Conservation (phyloP, 2,113 vertebrate species). For the Macquaria ambigua region DNA sequence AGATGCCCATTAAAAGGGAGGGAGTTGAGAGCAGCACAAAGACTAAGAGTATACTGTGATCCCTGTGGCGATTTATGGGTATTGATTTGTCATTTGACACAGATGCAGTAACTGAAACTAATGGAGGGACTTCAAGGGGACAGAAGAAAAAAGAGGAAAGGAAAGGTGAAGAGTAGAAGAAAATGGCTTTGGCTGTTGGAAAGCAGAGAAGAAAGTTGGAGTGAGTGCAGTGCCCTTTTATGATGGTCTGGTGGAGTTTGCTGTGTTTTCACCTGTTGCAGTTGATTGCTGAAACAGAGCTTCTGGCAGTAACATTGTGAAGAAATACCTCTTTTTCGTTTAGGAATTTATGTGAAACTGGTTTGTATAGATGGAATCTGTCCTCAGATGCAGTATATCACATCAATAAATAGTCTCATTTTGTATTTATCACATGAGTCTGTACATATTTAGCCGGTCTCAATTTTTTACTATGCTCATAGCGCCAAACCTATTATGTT, state of each 20-base stretch:
- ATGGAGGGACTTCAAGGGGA: conserved; percentile 51
- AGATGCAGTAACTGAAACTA: conserved; percentile 65
- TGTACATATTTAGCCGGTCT: not conserved
- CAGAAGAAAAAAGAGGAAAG: conserved; percentile 40
- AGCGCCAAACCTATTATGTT: not conserved
- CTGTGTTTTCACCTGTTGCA: conserved; percentile 70
- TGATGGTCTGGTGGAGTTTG: conserved; percentile 83
- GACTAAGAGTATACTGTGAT: conserved; percentile 29
- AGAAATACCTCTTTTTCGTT: conserved; percentile 40
- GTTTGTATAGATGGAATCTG: not conserved
- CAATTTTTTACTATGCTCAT: not conserved
- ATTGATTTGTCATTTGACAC: conserved; percentile 71
- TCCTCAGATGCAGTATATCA: not conserved
- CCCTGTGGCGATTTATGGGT: conserved; percentile 20
- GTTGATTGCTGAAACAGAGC: conserved; percentile 61
- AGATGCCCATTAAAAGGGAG: conserved; percentile 29
- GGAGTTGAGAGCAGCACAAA: conserved; percentile 23
- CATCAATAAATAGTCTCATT: not conserved
- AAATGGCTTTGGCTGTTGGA: conserved; percentile 41
- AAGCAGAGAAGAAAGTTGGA: conserved; percentile 35
- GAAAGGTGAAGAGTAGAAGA: conserved; percentile 28
- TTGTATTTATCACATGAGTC: not conserved
- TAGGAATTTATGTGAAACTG: conserved; percentile 7
- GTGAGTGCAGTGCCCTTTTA: conserved; percentile 51
- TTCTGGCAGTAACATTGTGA: conserved; percentile 26